These are phyloP conservation scores for Sander vitreus DNA, from an alignment of 2,113 vertebrate species.

Conservation along the genomic window DNA sequence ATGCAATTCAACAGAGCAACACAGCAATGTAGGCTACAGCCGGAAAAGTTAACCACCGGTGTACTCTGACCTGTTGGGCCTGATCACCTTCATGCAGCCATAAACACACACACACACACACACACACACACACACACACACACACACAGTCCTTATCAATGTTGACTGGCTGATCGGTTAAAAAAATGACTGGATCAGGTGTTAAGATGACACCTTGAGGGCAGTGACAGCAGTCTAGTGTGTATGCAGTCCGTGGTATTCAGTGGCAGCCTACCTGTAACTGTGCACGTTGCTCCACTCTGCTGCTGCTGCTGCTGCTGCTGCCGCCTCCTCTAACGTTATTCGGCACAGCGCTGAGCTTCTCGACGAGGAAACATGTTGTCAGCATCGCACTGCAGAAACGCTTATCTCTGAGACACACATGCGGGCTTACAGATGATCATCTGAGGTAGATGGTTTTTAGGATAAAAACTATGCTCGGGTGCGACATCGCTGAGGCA, in stretches of 20 bases:
- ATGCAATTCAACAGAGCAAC: not conserved
- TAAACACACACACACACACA: not conserved
- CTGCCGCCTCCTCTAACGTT: slow-evolving; percentile 50
- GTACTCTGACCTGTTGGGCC: slow-evolving; percentile 79
- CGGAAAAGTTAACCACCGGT: slow-evolving; percentile 24
- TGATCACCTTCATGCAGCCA: slow-evolving; percentile 18
- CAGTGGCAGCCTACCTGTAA: slow-evolving; percentile 63
- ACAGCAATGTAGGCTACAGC: not conserved
- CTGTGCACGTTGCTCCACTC: slow-evolving; percentile 56
- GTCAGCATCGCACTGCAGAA: slow-evolving; percentile 65
- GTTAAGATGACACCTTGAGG: not conserved
- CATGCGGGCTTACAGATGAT: not conserved
- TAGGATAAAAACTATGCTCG: not conserved
- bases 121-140: not conserved
- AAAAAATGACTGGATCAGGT: not conserved
- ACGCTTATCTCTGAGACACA: slow-evolving; percentile 18
- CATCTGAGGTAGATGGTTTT: slow-evolving; percentile 50
- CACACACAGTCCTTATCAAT: not conserved
- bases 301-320: slow-evolving; percentile 19
- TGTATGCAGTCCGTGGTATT: not conserved
- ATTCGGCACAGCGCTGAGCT: slow-evolving; percentile 55
- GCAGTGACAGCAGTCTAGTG: not conserved
- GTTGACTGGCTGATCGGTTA: not conserved
- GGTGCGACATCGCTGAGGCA: slow-evolving; percentile 58
- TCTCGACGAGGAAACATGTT: slow-evolving; percentile 60